Conservation (phyloP, 2,113 vertebrate species). For the Saccopteryx leptura region DNA sequence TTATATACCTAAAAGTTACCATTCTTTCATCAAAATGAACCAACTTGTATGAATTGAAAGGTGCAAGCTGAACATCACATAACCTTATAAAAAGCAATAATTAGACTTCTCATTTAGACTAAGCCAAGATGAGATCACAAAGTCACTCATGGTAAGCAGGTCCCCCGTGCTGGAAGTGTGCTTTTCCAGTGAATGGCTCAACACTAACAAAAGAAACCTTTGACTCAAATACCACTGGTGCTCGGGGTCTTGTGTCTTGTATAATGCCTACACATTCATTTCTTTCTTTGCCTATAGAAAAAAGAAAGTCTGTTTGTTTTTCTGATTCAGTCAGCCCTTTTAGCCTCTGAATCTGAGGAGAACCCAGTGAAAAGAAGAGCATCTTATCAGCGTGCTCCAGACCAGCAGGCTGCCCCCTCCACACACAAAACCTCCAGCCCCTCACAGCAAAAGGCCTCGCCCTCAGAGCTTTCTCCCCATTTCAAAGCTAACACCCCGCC, state of each 20-base stretch:
- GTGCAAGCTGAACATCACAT: constrained; percentile 54
- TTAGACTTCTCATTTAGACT: constrained; percentile 79
- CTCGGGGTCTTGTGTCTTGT: constrained; percentile 89
- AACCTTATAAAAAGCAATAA: constrained; percentile 72
- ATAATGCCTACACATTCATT: constrained; percentile 89
- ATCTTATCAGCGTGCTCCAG: constrained; percentile 97
- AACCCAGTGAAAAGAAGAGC: constrained; percentile 90
- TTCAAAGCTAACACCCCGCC: constrained; percentile 85
- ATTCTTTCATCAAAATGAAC: constrained; percentile 61
- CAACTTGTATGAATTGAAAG: constrained; percentile 48
- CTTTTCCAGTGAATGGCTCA: constrained; percentile 87
- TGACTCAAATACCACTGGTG: constrained; percentile 87
- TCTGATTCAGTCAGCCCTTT: constrained; percentile 89
- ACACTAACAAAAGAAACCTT: constrained; percentile 91
- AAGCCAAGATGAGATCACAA: constrained; percentile 85
- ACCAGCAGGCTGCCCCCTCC: constrained; percentile 92
- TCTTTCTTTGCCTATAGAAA: constrained; percentile 88
- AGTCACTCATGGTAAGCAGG: constrained; percentile 80
- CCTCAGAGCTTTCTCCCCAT: constrained; percentile 87
- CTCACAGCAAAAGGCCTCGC: constrained; percentile 93
- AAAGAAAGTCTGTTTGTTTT: constrained; percentile 91
- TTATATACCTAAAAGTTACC: constrained; percentile 42
- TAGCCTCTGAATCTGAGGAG: constrained; percentile 89
- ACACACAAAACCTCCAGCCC: constrained; percentile 90
- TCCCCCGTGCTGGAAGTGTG: constrained; percentile 88